A percentile compares a stretch with the other conserved stretches of the same genome.
phyloP scores from a whole-genome alignment of 2,888 invertebrate species.

The Campoplex capitator region DNA sequence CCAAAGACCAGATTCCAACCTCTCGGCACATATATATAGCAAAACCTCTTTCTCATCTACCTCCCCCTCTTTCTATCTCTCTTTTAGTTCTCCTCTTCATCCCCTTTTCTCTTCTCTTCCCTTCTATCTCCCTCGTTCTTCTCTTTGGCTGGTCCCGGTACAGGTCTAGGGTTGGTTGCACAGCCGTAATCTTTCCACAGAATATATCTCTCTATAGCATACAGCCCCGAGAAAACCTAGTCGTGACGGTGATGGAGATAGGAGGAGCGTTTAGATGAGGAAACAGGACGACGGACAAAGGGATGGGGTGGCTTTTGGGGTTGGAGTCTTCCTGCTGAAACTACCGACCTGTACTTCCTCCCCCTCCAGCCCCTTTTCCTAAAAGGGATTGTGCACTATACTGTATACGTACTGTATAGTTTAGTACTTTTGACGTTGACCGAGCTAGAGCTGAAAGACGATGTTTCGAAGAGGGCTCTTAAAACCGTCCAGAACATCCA shows the following conservation, averaged over 20 bases:
- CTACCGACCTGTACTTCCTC: slow-evolving; percentile 49
- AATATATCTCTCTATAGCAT: slow-evolving; percentile 60
- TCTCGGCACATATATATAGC: slow-evolving; percentile 32
- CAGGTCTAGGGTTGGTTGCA: slow-evolving; percentile 63
- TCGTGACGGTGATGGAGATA: slow-evolving; percentile 59
- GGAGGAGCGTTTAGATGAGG: slow-evolving; percentile 54
- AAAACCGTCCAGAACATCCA: slow-evolving; percentile 74
- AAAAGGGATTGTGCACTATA: slow-evolving; percentile 53
- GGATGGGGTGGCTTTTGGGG: slow-evolving; percentile 44
- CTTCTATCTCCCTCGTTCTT: slow-evolving; percentile 46
- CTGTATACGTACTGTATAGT: slow-evolving; percentile 35
- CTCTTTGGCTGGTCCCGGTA: slow-evolving; percentile 44
- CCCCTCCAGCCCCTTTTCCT: slow-evolving; percentile 30
- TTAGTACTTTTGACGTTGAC: slow-evolving; percentile 51
- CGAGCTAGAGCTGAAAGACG: slow-evolving; percentile 51
- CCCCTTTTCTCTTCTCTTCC: slow-evolving; percentile 32
- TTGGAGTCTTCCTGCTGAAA: slow-evolving; percentile 57
- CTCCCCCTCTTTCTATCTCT: slow-evolving; percentile 38
- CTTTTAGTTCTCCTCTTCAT: slow-evolving; percentile 42
- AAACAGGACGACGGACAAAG: slow-evolving; percentile 51
- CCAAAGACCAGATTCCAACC: slow-evolving; percentile 62
- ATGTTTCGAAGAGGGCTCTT: slow-evolving; percentile 68
- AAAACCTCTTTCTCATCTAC: slow-evolving; percentile 53
- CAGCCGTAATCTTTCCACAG: slow-evolving; percentile 69
- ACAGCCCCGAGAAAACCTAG: slow-evolving; percentile 62